Evolutionary conservation across 2,797 vertebrate species (phyloP).

Genomic region (Florisuga fusca): DNA sequence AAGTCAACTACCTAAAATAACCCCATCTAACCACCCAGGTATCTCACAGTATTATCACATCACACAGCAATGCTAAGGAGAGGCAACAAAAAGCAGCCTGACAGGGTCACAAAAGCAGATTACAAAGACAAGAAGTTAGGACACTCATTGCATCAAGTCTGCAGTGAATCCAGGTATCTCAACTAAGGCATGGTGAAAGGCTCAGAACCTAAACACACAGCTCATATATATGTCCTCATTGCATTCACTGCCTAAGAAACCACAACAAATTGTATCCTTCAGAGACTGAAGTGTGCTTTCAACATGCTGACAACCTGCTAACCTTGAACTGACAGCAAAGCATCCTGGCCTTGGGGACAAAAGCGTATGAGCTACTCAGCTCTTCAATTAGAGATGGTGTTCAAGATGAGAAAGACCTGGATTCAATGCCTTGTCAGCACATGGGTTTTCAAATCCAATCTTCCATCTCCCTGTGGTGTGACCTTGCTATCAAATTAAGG

Average conservation of each 20-base stretch:
- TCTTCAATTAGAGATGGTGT: not conserved
- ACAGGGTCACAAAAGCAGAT: not conserved
- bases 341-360: not conserved
- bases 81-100: not conserved
- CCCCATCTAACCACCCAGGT: not conserved
- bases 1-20: not conserved
- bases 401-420: not conserved
- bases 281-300: not conserved
- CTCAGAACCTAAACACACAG: not conserved
- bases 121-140: not conserved
- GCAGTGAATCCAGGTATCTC: not conserved
- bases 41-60: not conserved
- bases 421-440: not conserved
- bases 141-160: not conserved
- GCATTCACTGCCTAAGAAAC: not conserved
- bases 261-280: not conserved
- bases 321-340: not conserved
- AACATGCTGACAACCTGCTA: not conserved
- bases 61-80: not conserved
- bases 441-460: not conserved
- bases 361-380: not conserved
- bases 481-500: not conserved
- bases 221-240: not conserved
- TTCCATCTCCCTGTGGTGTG: not conserved
- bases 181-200: not conserved